phyloP scores from a whole-genome alignment of 2,888 invertebrate species.

The Hypsopygia costalis region DNA sequence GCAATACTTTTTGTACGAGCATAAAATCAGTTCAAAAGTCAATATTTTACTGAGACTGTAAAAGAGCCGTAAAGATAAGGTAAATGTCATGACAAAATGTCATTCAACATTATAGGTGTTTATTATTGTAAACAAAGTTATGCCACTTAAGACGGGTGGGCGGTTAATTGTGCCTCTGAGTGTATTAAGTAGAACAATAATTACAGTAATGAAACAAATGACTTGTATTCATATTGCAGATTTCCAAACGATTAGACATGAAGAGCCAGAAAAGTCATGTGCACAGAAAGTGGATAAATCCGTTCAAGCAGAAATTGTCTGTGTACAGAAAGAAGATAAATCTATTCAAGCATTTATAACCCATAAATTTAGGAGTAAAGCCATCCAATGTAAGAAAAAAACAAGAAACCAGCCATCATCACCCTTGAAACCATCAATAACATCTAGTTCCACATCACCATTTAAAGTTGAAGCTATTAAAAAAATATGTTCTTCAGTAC shows the following conservation, averaged over 20 bases:
- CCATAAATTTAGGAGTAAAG: constrained; percentile 22
- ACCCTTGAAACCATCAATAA: constrained; percentile 12
- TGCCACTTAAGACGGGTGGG: too few relatives aligned
- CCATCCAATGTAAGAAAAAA: constrained; percentile 14
- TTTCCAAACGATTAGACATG: constrained; percentile 1
- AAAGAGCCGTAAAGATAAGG: too few relatives aligned
- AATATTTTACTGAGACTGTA: too few relatives aligned
- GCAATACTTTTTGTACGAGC: too few relatives aligned
- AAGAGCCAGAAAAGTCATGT: constrained; percentile 1
- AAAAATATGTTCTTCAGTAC: constrained; percentile 10
- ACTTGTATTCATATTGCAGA: constrained; percentile 1
- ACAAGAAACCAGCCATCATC: constrained; percentile 13
- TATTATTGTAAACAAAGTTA: too few relatives aligned
- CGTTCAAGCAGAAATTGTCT: too few relatives aligned
- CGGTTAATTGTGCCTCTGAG: too few relatives aligned
- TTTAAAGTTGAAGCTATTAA: constrained; percentile 11
- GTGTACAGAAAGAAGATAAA: constrained; percentile 13
- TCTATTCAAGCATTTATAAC: constrained; percentile 13
- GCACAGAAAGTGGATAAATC: too few relatives aligned
- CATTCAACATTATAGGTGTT: too few relatives aligned
- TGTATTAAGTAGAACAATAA: too few relatives aligned
- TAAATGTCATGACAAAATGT: too few relatives aligned
- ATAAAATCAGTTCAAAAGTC: too few relatives aligned
- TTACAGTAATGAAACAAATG: not conserved
- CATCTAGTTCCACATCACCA: constrained; percentile 16